phyloP scores from a whole-genome alignment of 2,113 vertebrate genomes.

The Pseudolaguvia tuberculata region DNA sequence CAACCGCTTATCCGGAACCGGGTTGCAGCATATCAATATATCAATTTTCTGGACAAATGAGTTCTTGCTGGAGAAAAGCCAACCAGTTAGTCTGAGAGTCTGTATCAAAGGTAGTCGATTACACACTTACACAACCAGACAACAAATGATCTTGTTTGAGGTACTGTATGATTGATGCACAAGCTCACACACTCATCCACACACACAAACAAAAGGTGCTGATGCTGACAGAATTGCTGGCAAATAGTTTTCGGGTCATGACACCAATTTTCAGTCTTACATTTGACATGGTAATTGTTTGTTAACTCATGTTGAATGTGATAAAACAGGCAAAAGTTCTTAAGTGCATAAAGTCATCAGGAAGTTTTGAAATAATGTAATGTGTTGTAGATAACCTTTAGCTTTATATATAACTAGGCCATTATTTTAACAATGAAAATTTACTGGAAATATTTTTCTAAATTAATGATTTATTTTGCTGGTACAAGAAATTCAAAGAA shows the following conservation, averaged over 20 bases:
- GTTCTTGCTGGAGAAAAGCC: constrained; percentile 33
- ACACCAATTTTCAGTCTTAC: not conserved
- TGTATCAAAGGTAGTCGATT: constrained; percentile 26
- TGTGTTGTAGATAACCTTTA: not conserved
- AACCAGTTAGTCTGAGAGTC: constrained; percentile 34
- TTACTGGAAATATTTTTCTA: constrained; percentile 4
- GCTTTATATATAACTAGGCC: no score
- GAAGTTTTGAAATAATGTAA: not conserved
- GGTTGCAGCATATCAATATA: constrained; percentile 6
- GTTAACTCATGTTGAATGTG: not conserved
- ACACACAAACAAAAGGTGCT: no score
- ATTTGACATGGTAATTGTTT: not conserved
- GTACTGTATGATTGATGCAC: constrained; percentile 10
- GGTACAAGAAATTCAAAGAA: constrained; percentile 14
- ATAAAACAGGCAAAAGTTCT: not conserved
- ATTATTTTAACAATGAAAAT: not conserved
- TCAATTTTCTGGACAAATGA: constrained; percentile 15
- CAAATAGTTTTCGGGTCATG: constrained; percentile 2
- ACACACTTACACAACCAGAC: no score
- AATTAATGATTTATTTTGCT: constrained; percentile 52
- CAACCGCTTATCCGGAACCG: no score
- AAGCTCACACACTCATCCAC: not conserved
- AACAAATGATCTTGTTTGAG: constrained; percentile 28
- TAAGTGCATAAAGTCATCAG: not conserved
- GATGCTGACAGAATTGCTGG: constrained; percentile 9